Conservation (phyloP, 2,797 vertebrate species). For the Tolypeutes matacus region DNA sequence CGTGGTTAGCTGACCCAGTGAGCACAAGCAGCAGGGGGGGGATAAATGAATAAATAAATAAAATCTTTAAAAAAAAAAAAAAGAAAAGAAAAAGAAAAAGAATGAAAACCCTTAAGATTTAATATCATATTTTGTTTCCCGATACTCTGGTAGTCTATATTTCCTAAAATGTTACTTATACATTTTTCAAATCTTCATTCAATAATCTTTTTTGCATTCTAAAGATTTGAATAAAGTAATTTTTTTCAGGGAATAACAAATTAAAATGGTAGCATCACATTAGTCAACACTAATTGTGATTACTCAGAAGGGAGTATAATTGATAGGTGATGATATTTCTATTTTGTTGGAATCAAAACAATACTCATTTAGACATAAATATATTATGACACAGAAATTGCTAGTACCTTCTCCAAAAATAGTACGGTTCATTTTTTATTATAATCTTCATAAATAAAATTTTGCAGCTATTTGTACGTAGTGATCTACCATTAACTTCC, state of each 20-base stretch:
- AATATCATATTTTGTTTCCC: background rate
- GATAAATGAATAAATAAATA: no score
- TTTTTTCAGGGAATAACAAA: constrained; percentile 14
- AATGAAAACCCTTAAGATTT: background rate
- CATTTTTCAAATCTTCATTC: background rate
- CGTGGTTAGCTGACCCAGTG: no score
- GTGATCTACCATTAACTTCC: background rate
- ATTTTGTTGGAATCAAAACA: background rate
- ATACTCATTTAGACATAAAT: background rate
- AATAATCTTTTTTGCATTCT: background rate
- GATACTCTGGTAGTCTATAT: background rate
- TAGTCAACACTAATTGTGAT: background rate
- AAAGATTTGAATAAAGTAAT: background rate
- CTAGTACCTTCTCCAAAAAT: background rate
- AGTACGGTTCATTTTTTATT: background rate
- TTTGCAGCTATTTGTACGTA: background rate
- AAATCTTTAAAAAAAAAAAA: no score
- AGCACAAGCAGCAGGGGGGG: no score
- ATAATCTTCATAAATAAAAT: background rate
- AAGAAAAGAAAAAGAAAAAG: no score
- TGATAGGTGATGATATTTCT: background rate
- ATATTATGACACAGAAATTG: background rate
- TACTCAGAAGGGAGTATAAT: background rate
- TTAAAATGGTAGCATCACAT: background rate
- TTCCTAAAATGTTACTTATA: background rate